Evolutionary conservation across 2,113 vertebrate genomes (phyloP), one percentile per base, ranked within the genome.

Genomic region (Eretmochelys imbricata): DNA sequence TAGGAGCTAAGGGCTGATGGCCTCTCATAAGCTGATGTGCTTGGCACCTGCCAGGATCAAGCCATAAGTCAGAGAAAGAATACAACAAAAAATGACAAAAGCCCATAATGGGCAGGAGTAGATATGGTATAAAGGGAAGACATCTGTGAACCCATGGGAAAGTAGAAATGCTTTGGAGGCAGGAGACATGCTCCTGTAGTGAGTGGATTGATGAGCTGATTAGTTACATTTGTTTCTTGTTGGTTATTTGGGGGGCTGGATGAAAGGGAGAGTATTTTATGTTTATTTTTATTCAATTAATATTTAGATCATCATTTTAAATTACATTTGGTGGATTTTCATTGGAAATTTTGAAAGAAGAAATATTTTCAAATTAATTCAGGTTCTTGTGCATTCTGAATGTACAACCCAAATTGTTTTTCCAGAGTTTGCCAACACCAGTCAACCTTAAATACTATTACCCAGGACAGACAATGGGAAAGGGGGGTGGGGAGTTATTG

Each of bases 111-210:
- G 24, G 42, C 20, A 27, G 20, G 48, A 49, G 25, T 11, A 11
- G 59, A 0, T 0, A 1, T 13, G 7, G 0, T 51, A 4, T 1
- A 25, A 5, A 59, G 38, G 8, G n/a, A 2, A 0, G 0, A 59
- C n/a, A 1, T n/a, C 29, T 0, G 50, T 35, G 10, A 8, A 11
- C 3, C 29, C 0, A 17, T 16, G 19, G 31, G 54, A 12, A 81
- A 38, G 29, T 10, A 55, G 29, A 38, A 8, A 22, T 0, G 24
- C 42, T 8, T 1, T 20, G 6, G 1, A 1, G 1, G 42, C 20
- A 48, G 51, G 11, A 50, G 0, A 5, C 0, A 1, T 20, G 5
- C 49, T 1, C 35, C 75, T 6, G 72, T 38, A 3, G 53, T 62
- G 2, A 50, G 49, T 17, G 4, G 9, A 1, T 3, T 62, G 1